phyloP scores from a whole-genome alignment of 1,140 invertebrate genomes.

The Neodiprion virginianus region DNA sequence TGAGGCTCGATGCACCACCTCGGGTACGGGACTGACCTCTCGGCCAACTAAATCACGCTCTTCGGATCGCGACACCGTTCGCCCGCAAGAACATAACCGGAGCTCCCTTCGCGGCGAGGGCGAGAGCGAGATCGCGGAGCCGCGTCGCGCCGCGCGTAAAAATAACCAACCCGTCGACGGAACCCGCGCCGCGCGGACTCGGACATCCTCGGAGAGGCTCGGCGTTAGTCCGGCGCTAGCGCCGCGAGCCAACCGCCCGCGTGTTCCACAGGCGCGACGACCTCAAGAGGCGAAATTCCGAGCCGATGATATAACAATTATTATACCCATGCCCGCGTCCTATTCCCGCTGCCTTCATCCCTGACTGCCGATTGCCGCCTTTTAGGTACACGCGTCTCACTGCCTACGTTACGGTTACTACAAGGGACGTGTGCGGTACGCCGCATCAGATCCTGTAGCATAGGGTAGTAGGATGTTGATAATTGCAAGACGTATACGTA shows the following conservation, averaged over 20 bases:
- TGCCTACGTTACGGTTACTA: no score
- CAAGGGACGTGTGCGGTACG: no score
- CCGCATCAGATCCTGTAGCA: no score
- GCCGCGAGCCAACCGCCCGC: not conserved
- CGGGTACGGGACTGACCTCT: not conserved
- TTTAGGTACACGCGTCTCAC: no score
- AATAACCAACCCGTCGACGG: not conserved
- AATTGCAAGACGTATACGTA: no score
- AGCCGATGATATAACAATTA: not conserved
- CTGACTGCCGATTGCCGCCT: no score
- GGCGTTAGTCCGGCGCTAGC: not conserved
- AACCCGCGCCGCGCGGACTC: conserved; percentile 1
- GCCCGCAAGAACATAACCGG: not conserved
- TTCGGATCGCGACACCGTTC: not conserved
- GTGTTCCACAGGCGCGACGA: not conserved
- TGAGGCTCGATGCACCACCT: not conserved
- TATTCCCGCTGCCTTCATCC: no score
- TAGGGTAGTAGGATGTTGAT: no score
- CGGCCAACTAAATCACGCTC: not conserved
- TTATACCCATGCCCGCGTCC: not conserved
- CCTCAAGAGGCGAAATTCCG: not conserved
- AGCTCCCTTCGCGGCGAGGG: not conserved
- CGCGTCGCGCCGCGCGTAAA: not conserved
- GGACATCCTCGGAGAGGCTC: not conserved
- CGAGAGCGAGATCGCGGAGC: not conserved